Evolutionary conservation across 2,113 vertebrate genomes (phyloP).

Genomic region (Perca fluviatilis): DNA sequence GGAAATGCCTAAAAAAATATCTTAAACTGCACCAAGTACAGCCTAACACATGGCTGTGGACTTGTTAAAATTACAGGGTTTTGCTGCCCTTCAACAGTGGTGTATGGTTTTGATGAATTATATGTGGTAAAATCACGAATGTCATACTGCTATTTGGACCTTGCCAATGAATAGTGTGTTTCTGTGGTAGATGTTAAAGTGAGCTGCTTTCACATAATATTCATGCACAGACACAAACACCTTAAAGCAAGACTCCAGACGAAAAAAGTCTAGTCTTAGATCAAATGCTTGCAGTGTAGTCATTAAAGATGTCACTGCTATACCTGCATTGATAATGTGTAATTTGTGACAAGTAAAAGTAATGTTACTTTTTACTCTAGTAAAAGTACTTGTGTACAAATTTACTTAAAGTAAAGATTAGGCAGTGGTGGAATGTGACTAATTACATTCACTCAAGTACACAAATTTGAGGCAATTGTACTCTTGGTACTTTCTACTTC

Average conservation of each 20-base stretch:
- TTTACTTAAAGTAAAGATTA: no score
- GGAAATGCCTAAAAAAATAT: no score
- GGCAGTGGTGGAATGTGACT: no score
- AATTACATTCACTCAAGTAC: no score
- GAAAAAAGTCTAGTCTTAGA: conserved; percentile 19
- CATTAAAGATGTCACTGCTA: not conserved
- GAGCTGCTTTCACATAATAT: not conserved
- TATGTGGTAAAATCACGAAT: not conserved
- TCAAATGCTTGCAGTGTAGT: conserved; percentile 3
- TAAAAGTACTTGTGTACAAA: no score
- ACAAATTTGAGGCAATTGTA: no score
- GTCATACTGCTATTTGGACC: not conserved
- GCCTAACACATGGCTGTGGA: not conserved
- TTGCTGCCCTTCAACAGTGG: not conserved
- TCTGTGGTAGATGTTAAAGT: not conserved
- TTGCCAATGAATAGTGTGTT: not conserved
- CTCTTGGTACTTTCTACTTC: no score
- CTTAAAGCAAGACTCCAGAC: not conserved
- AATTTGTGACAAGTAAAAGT: no score
- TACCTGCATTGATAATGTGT: not conserved
- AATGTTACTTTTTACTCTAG: no score
- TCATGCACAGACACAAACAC: not conserved
- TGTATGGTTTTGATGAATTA: not conserved
- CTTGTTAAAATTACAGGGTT: no score
- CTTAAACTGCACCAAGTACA: not conserved